Evolutionary conservation across 1,140 invertebrate genomes (phyloP).

Genomic region (Pseudoatta argentina): DNA sequence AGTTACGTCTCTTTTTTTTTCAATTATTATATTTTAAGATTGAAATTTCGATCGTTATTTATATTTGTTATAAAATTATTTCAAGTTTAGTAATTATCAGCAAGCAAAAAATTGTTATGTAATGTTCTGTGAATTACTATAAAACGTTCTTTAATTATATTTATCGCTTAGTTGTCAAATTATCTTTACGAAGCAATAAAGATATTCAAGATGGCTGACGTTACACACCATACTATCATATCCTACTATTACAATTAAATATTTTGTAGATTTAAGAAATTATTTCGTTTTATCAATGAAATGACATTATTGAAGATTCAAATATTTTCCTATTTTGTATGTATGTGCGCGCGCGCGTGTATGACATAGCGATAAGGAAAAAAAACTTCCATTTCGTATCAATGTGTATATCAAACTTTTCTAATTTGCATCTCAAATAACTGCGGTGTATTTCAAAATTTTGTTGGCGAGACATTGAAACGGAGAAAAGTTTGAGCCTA

Average conservation of each 20-base stretch:
- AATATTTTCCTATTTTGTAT: neutral
- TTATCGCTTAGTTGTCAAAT: neutral
- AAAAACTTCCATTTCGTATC: neutral
- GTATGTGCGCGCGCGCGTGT: too few species aligned
- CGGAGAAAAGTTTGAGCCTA: slow-evolving; percentile 32
- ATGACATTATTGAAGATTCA: neutral
- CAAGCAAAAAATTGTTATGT: neutral
- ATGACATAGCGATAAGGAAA: neutral
- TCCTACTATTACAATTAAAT: neutral
- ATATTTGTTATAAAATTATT: neutral
- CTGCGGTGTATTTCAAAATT: slow-evolving; percentile 13
- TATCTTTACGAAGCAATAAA: neutral
- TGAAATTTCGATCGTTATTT: neutral
- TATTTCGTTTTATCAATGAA: neutral
- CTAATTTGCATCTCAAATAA: neutral
- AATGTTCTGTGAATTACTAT: neutral
- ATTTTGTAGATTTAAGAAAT: slow-evolving; percentile 2
- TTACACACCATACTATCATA: neutral
- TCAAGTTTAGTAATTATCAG: neutral
- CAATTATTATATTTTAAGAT: neutral
- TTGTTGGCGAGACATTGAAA: slow-evolving; percentile 45
- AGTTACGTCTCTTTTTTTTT: neutral
- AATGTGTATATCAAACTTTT: neutral
- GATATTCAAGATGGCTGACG: neutral
- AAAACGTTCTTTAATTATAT: neutral